Conservation (phyloP, 2,888 invertebrate genomes). For the Drosophila atripex region DNA sequence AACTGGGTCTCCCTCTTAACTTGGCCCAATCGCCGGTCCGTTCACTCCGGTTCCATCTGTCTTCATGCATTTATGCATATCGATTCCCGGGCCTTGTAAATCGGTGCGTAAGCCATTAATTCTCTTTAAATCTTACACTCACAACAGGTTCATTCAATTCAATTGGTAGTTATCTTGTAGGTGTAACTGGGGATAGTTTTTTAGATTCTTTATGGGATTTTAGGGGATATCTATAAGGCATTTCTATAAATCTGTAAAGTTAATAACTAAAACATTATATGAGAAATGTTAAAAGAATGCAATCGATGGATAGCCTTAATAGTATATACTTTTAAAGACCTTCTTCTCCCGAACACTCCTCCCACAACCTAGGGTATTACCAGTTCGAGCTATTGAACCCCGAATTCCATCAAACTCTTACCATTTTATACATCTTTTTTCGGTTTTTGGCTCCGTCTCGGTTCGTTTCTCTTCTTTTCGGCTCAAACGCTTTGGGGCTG, state of each 20-base stretch:
- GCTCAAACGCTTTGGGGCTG: conserved; percentile 44
- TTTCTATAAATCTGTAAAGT: too few species aligned
- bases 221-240: too few species aligned
- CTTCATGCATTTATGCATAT: conserved; percentile 72
- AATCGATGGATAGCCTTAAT: too few species aligned
- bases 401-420: conserved; percentile 7
- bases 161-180: conserved; percentile 2
- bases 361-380: conserved; percentile 1
- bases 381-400: not conserved
- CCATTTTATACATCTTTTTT: conserved; percentile 18
- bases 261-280: too few species aligned
- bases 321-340: too few species aligned
- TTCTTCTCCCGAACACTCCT: not conserved
- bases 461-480: conserved; percentile 10
- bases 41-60: conserved; percentile 12
- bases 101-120: conserved; percentile 78
- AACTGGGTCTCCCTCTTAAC: not conserved
- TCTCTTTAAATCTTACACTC: conserved; percentile 48
- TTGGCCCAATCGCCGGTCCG: not conserved
- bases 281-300: too few species aligned
- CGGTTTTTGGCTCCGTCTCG: conserved; percentile 18
- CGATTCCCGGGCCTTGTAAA: conserved; percentile 73
- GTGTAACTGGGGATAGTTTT: not conserved
- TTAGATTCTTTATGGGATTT: not conserved
- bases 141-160: conserved; percentile 17